phyloP scores from a whole-genome alignment of 2,797 vertebrate species.

The Sarcophilus harrisii region DNA sequence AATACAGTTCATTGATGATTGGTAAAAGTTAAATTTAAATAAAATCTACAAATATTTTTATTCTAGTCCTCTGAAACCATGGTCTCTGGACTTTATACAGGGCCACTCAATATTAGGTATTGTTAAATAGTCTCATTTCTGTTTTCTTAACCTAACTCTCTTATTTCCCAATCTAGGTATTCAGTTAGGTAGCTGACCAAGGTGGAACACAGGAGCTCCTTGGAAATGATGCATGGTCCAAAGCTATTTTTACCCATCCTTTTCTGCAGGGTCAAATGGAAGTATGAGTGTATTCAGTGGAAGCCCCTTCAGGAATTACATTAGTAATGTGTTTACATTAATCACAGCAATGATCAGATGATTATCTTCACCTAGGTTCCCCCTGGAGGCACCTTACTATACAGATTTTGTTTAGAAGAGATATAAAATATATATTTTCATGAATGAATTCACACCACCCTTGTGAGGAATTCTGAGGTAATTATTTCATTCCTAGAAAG shows the following conservation, averaged over 20 bases:
- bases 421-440: background rate
- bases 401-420: background rate
- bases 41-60: background rate
- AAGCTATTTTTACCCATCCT: background rate
- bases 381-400: background rate
- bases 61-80: background rate
- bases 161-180: background rate
- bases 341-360: background rate
- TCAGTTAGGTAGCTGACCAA: background rate
- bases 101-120: background rate
- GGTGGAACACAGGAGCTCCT: background rate
- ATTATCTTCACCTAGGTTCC: background rate
- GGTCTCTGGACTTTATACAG: background rate
- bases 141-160: background rate
- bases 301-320: background rate
- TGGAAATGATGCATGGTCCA: background rate
- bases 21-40: background rate
- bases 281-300: background rate
- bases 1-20: background rate
- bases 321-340: background rate
- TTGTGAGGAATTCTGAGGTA: background rate
- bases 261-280: background rate
- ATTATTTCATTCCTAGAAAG: background rate
- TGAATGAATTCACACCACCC: accelerated
- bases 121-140: background rate